A percentile compares a stretch with the other conserved stretches of the same genome.
Evolutionary conservation across 2,113 vertebrate species (phyloP).

Genomic region (Lagopus muta): DNA sequence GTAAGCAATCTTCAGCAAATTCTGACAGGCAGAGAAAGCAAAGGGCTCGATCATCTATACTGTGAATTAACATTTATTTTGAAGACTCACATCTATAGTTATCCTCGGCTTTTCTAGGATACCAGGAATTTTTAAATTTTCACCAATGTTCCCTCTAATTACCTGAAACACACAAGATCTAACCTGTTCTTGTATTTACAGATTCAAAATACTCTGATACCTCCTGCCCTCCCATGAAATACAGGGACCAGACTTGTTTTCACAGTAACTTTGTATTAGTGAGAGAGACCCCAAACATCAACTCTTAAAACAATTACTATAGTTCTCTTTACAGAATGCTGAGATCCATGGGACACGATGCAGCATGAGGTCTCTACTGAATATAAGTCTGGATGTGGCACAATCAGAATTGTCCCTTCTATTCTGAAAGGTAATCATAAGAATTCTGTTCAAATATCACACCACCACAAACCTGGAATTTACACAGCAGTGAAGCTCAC

Average conservation of each 20-base stretch:
- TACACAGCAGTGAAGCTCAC: not conserved
- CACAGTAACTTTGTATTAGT: not conserved
- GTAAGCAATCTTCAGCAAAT: not conserved
- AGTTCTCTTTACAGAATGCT: not conserved
- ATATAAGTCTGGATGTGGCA: fast-evolving
- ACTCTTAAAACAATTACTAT: not conserved
- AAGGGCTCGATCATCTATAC: not conserved
- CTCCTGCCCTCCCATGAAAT: not conserved
- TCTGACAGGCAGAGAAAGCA: not conserved
- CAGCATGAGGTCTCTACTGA: not conserved
- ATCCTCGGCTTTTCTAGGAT: not conserved
- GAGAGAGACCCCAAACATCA: not conserved
- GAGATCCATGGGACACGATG: not conserved
- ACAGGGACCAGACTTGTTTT: not conserved
- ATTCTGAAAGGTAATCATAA: not conserved
- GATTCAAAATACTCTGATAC: not conserved
- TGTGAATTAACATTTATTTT: not conserved
- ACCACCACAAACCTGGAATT: not conserved
- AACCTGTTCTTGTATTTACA: not conserved
- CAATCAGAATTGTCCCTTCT: not conserved
- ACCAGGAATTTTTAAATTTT: not conserved
- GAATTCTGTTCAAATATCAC: not conserved
- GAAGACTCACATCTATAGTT: not conserved
- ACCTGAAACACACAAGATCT: not conserved
- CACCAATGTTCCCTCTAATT: not conserved